Evolutionary conservation across 2,113 vertebrate genomes (phyloP).

Genomic region (Alligator sinensis): DNA sequence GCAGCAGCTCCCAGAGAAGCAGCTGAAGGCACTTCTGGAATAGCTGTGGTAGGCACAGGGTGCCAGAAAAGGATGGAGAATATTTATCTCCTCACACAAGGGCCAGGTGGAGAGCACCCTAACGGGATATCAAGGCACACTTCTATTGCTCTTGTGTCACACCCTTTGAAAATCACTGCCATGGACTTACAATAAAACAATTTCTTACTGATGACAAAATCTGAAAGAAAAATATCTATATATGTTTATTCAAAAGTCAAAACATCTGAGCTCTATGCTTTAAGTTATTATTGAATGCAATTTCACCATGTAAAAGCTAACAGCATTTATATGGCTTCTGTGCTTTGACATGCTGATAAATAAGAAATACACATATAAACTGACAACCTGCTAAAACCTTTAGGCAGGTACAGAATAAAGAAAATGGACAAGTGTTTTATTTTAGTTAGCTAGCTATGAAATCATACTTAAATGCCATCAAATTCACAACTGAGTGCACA

Average conservation of each 20-base stretch:
- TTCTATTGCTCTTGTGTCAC: too few relatives aligned
- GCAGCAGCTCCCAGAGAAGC: too few relatives aligned
- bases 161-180: too few relatives aligned
- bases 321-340: neutral
- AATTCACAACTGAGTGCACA: neutral
- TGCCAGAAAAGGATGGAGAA: too few relatives aligned
- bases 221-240: neutral
- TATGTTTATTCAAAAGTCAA: neutral
- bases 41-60: too few relatives aligned
- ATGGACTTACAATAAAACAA: neutral
- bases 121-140: too few relatives aligned
- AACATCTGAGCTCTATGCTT: neutral
- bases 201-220: rapidly evolving
- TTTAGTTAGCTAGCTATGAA: neutral
- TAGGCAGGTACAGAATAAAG: neutral
- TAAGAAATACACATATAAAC: neutral
- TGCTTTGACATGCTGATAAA: neutral
- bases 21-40: too few relatives aligned
- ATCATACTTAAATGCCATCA: neutral
- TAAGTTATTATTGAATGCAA: neutral
- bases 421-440: neutral
- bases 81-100: too few relatives aligned
- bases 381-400: neutral
- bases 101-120: too few relatives aligned
- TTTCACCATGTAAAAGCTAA: neutral